Evolutionary conservation across 2,888 invertebrate species (phyloP).

Genomic region (Eurois occulta): DNA sequence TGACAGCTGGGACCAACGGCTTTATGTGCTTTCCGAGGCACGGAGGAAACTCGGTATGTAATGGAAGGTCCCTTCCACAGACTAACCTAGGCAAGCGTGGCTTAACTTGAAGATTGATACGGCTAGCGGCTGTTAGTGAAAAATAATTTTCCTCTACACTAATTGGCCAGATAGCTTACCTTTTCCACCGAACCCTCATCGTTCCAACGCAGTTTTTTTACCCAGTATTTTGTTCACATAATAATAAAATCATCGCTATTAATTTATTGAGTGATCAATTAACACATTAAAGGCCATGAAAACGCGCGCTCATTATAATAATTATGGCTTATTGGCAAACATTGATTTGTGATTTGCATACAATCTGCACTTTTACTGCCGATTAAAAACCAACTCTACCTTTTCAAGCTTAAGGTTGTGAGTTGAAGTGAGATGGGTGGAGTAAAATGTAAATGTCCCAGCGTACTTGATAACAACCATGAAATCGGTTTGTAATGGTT

Average conservation of each 20-base stretch:
- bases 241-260: conserved; percentile 56
- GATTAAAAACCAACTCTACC: conserved; percentile 21
- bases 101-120: too few relatives aligned
- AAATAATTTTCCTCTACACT: background rate
- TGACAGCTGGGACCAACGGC: too few relatives aligned
- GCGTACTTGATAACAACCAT: conserved; percentile 61
- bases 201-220: conserved; percentile 7
- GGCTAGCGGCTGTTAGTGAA: too few relatives aligned
- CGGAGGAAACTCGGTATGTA: too few relatives aligned
- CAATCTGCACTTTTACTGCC: conserved; percentile 52
- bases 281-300: conserved; percentile 67
- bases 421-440: background rate
- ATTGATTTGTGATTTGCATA: conserved; percentile 69
- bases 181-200: background rate
- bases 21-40: too few relatives aligned
- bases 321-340: conserved; percentile 68
- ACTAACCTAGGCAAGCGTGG: too few relatives aligned
- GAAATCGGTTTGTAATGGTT: conserved; percentile 59
- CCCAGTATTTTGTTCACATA: conserved; percentile 31
- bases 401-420: background rate
- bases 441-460: conserved; percentile 60
- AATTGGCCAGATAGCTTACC: background rate
- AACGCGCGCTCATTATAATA: conserved; percentile 66
- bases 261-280: conserved; percentile 67
- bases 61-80: too few relatives aligned